Evolutionary conservation across 2,113 vertebrate species (phyloP), one percentile per base, ranked within the genome.

Genomic region (Forbesichthys agassizii): DNA sequence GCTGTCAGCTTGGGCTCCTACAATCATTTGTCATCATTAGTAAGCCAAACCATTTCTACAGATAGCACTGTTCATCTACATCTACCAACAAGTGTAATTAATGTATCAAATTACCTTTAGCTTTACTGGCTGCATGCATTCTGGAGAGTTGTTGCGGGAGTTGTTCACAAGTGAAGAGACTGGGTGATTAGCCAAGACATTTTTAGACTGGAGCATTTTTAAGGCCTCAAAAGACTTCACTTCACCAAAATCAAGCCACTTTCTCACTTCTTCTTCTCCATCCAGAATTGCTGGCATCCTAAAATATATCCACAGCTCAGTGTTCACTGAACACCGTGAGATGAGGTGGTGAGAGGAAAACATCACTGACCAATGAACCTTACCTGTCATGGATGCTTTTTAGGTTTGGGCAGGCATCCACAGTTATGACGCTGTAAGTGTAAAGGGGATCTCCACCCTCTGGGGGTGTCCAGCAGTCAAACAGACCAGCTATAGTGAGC

Each of bases 261-360:
- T 92, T 48, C 92, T 91, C 65, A 99, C 91, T 46, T 96, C 95
- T 7, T 98, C 96, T 0, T 98, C 96, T 42, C 96, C 95, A 0
- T 98, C 93, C 79, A 99, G 86, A 69, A 99, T 90, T 0, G 96
- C 98, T 36, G 97, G 98, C 98, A 99, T 99, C 89, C 98, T 99
- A 55, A 71, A 72, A 65, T 2, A 78, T 2, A 69, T 51, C 52
- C 11, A 16, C n/a, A 18, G 42, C 16, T 36, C 1, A 27, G 3
- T 52, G 3, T 66, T 66, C 65, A 64, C 12, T 48, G 12, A 27
- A 53, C 18, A 58, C 56, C 10, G 33, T 3, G 27, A 11, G 0
- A 13, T n/a, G 16, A 7, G 33, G 1, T 8, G 1, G 53, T 9
- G 33, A 4, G 9, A 3, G 36, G 14, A 33, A 20, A 11, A 42